Conservation (phyloP, 2,888 invertebrate genomes). For the Patella ulyssiponensis region DNA sequence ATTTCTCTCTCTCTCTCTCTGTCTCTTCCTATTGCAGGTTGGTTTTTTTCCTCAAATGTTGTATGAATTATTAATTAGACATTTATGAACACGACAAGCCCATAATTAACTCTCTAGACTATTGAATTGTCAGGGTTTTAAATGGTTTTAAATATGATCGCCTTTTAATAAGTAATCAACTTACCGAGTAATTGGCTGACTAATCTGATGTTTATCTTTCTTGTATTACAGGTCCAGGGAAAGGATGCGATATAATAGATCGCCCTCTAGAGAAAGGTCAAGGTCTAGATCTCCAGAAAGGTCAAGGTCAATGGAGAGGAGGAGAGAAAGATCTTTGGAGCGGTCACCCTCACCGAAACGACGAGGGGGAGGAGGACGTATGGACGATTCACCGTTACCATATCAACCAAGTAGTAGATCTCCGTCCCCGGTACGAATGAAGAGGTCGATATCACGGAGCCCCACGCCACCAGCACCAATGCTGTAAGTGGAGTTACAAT, state of each 20-base stretch:
- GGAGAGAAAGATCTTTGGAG: slow-evolving; percentile 73
- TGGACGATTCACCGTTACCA: slow-evolving; percentile 60
- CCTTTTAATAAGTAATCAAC: too few species aligned
- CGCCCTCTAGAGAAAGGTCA: slow-evolving; percentile 5
- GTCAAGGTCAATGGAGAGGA: slow-evolving; percentile 72
- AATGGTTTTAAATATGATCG: too few species aligned
- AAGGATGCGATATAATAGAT: slow-evolving; percentile 8
- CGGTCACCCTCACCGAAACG: slow-evolving; percentile 41
- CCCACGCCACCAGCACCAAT: slow-evolving; percentile 81
- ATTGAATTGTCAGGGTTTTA: too few species aligned
- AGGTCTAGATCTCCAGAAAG: slow-evolving; percentile 39
- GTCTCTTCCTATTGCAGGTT: too few species aligned
- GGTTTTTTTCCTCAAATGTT: too few species aligned
- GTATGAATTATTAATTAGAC: too few species aligned
- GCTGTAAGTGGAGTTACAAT: slow-evolving; percentile 16
- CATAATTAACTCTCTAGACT: too few species aligned
- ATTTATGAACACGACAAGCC: too few species aligned
- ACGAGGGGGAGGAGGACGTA: slow-evolving; percentile 61
- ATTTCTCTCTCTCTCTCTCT: too few species aligned
- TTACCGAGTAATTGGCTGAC: too few species aligned
- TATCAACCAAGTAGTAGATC: slow-evolving; percentile 58
- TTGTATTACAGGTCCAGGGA: neutral
- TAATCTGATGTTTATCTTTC: too few species aligned
- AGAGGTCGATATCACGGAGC: slow-evolving; percentile 69
- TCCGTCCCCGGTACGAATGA: slow-evolving; percentile 54